Base-by-base conservation (phyloP, 2,113 vertebrate genomes). In the Poecilia latipinna region DNA sequence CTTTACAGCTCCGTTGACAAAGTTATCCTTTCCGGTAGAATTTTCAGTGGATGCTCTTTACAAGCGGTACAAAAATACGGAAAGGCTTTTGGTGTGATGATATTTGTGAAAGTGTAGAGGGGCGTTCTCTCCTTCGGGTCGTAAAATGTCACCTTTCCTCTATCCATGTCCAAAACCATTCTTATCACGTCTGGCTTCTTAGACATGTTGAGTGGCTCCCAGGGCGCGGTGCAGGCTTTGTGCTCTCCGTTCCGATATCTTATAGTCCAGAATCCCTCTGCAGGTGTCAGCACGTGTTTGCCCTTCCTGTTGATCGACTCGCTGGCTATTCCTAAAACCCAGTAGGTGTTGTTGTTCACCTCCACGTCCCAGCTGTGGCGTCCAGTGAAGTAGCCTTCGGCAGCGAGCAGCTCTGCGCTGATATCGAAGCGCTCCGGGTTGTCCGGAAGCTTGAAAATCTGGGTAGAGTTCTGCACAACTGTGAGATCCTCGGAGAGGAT, bases 11-110 rank as follows among this genome's bases (percentile, higher is more conserved):
- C 92, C 1, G 78, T 84, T 28, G 86, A 90, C 12, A 94, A 35
- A 2, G 78, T 83, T 71, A 94, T 82, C 48, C 60, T 85, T 0
- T 62, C 51, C 15, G 93, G 91, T 0, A 94, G 84, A 72, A 95
- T 78, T 82, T 81, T 95, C 65, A 95, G 79, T 17, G 94, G 94
- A 75, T 93, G 76, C 10, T 94, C 93, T 82, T 94, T 95, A 83
- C 94, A 95, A 67, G 94, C 94, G 0, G 91, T 90, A 81, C 94
- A 95, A 62, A 95, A 95, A 82, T 95, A 95, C 8, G 95, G 95
- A 64, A 93, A 90, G 28, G 86, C 91, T 69, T 72, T 86, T 1
- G 82, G 79, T 24, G 88, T 79, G 62, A 93, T 69, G 64, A 95
- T 44, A 37, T 90, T 86, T 3, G 60, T 89, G 84, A 94, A 95